Evolutionary conservation across 2,113 vertebrate species (phyloP).

Genomic region (Grammomys surdaster): DNA sequence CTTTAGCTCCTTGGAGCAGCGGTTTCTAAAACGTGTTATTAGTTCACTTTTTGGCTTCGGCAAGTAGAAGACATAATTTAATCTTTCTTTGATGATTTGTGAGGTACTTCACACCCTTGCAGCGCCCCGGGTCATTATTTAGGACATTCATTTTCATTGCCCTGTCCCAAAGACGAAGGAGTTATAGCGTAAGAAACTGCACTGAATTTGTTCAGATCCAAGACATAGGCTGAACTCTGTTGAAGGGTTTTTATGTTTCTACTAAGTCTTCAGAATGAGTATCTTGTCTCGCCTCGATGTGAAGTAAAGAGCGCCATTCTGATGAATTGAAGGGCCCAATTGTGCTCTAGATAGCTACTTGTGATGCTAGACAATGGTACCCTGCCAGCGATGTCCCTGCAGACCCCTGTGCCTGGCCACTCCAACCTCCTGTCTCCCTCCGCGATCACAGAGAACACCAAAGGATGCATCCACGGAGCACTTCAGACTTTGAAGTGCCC

Average conservation of each 20-base stretch:
- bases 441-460: background rate
- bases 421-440: background rate
- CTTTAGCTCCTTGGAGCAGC: constrained; percentile 14
- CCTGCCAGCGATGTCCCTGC: background rate
- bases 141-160: constrained; percentile 72
- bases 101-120: constrained; percentile 64
- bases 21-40: constrained; percentile 64
- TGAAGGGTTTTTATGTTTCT: constrained; percentile 53
- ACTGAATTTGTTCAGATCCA: constrained; percentile 64
- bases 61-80: constrained; percentile 70
- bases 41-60: constrained; percentile 69
- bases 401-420: background rate
- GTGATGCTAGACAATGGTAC: background rate
- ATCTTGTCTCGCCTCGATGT: background rate
- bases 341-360: background rate
- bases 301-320: background rate
- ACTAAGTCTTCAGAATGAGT: constrained; percentile 40
- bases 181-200: constrained; percentile 70
- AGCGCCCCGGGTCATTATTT: constrained; percentile 53
- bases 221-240: background rate
- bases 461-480: background rate
- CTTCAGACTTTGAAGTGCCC: background rate
- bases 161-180: constrained; percentile 33
- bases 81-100: constrained; percentile 76
- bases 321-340: background rate